Evolutionary conservation across 2,113 vertebrate species (phyloP), one percentile per base, ranked within the genome.

Genomic region (Tragelaphus imberbis): DNA sequence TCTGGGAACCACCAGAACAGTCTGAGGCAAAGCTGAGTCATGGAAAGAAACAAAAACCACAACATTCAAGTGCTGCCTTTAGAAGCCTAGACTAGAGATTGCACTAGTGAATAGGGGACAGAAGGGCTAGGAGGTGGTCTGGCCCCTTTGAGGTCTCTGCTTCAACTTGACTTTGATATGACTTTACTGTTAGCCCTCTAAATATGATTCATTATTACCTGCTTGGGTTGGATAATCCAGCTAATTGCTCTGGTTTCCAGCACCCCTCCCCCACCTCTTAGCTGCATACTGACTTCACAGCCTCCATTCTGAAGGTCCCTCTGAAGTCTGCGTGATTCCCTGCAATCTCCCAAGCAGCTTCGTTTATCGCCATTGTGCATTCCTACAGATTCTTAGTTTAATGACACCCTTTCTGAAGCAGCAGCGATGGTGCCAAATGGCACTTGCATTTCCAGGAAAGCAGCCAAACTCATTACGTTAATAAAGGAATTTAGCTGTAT

Each of bases 381-480:
- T 96, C 82, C 93, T 86, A 19, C 53, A 17, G 3, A 89, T 63
- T 80, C 95, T 93, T 71, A 33, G 28, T 80, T 96, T 81, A 87
- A 93, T 6, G 89, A 97, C 97, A 68, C 92, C 96, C 92, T 94
- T 96, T 93, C 95, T 63, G 91, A 95, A 98, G 90, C 84, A 88
- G 96, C 84, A 12, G 55, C 47, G 2, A 61, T 47, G 65, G 92
- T 96, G 95, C 95, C 97, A 96, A 97, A 90, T 1, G 53, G 95
- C 96, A 96, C 49, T 93, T 68, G 91, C 65, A 7, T 92, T 96
- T 97, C 97, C 88, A 98, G 98, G 97, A 98, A 96, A 14, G 93
- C 71, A 97, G 98, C 97, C 98, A 98, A 96, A 82, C 93, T 96
- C 92, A 71, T 97, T 97, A 96, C 97, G 93, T 95, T 88, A 91